These are phyloP conservation scores for Paragorgia papillata DNA, from an alignment of 92 coral and sea anemone species.

Conservation along the genomic window DNA sequence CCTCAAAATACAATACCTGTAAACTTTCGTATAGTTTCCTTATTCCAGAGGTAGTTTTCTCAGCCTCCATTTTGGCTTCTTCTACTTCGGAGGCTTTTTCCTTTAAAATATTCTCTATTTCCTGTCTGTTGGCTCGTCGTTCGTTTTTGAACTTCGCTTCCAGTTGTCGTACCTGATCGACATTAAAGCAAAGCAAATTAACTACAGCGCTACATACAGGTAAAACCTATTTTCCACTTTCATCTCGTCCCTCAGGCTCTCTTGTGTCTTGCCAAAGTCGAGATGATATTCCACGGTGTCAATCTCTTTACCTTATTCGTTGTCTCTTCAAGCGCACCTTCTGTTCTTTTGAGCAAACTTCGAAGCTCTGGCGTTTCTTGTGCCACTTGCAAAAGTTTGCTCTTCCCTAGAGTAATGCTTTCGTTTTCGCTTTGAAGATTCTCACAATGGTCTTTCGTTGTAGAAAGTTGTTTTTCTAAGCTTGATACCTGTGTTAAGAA, in stretches of 20 bases:
- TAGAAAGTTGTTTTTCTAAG: neutral
- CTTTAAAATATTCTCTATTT: conserved; percentile 40
- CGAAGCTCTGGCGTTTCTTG: neutral
- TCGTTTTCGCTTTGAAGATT: conserved; percentile 48
- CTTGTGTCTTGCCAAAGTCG: too few relatives aligned
- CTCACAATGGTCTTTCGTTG: conserved; percentile 18
- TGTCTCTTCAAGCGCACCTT: neutral
- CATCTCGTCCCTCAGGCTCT: too few relatives aligned
- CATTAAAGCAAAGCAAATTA: neutral
- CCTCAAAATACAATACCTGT: too few relatives aligned
- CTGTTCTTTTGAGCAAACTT: neutral
- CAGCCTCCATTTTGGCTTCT: conserved; percentile 28
- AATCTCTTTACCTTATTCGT: neutral
- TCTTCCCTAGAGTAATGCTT: conserved; percentile 48
- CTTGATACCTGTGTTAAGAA: conserved; percentile 10
- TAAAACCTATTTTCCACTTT: too few relatives aligned
- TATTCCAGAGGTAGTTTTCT: conserved; percentile 11
- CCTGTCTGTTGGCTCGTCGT: conserved; percentile 17
- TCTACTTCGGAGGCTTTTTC: conserved; percentile 26
- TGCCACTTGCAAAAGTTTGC: neutral
- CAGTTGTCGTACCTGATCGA: conserved; percentile 29
- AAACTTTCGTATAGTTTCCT: conserved; percentile 21
- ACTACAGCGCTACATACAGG: too few relatives aligned
- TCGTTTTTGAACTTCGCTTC: conserved; percentile 56
- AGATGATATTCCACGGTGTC: too few relatives aligned